Evolutionary conservation across 2,797 vertebrate species (phyloP).

Genomic region (Delichon dasypus): DNA sequence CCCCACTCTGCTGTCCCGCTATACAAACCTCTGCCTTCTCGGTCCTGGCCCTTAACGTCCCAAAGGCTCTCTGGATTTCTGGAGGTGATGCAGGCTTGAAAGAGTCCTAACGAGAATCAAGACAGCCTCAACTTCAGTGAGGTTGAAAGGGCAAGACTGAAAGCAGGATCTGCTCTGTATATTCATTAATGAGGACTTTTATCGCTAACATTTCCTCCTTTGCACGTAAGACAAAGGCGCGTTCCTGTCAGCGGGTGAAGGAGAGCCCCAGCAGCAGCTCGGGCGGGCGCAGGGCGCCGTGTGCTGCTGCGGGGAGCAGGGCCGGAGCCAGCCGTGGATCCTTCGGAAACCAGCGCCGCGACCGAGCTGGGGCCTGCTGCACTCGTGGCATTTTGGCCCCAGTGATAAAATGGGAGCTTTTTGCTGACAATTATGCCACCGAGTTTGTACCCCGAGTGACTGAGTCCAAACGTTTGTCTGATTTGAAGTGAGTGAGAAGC

Average conservation of each 20-base stretch:
- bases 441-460: background rate
- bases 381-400: background rate
- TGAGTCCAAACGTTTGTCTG: background rate
- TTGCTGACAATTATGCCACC: background rate
- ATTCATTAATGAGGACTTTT: background rate
- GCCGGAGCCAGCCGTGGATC: accelerated
- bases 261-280: background rate
- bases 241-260: background rate
- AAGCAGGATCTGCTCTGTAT: background rate
- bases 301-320: accelerated
- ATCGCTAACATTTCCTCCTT: background rate
- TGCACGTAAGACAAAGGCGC: background rate
- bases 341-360: background rate
- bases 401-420: background rate
- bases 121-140: background rate
- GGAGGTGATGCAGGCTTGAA: background rate
- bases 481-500: background rate
- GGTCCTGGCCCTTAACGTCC: background rate
- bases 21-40: background rate
- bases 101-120: background rate
- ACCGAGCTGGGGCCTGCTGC: background rate
- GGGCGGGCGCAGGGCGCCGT: accelerated
- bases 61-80: background rate
- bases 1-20: background rate
- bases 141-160: background rate